phyloP scores from a whole-genome alignment of 2,797 vertebrate species.

The Spheniscus humboldti region DNA sequence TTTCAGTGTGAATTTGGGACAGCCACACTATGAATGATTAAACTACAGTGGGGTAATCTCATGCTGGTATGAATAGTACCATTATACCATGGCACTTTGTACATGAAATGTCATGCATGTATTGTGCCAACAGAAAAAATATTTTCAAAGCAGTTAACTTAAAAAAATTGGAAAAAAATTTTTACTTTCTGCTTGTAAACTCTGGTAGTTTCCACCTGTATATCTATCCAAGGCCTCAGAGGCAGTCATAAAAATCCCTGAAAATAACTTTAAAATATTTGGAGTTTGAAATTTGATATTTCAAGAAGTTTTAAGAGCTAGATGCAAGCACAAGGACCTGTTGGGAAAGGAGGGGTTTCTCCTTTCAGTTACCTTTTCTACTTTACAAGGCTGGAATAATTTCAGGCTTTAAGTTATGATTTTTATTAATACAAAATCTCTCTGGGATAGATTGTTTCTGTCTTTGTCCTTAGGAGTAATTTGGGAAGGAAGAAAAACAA shows the following conservation, averaged over 20 bases:
- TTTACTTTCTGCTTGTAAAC: neutral
- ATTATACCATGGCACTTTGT: neutral
- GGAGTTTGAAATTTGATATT: constrained; percentile 31
- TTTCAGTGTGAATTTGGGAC: neutral
- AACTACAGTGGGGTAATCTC: neutral
- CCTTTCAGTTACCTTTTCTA: constrained; percentile 17
- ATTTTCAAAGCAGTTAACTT: neutral
- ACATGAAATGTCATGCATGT: neutral
- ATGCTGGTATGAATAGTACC: neutral
- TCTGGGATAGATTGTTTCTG: neutral
- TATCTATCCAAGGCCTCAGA: neutral
- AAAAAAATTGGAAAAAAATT: neutral
- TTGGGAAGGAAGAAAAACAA: neutral
- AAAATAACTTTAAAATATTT: constrained; percentile 18
- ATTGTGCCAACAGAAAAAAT: neutral
- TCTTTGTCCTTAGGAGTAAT: neutral
- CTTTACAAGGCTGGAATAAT: neutral
- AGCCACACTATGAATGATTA: neutral
- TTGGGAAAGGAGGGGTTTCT: neutral
- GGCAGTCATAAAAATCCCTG: neutral
- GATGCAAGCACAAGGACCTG: neutral
- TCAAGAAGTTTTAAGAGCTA: constrained; percentile 17
- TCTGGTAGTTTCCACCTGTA: constrained; percentile 14
- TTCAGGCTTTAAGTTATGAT: neutral
- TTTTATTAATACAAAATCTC: constrained; percentile 31